Conservation (phyloP, 2,113 vertebrate species). For the Chaetodon auriga region DNA sequence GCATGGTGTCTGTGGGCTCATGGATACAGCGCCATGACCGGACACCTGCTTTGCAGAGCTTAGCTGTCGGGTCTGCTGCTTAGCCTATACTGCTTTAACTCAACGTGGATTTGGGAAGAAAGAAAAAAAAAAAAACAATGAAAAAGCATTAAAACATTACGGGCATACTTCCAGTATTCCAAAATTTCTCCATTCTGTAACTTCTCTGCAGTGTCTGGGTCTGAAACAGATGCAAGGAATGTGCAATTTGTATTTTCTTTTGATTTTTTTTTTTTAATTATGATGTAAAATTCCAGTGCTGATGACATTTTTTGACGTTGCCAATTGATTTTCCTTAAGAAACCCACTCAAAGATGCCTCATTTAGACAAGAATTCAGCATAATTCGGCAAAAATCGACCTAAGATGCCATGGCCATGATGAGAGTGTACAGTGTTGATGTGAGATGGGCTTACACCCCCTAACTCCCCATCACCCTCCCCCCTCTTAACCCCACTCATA, state of each 20-base stretch:
- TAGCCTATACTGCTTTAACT: constrained; percentile 27
- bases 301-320: constrained; percentile 17
- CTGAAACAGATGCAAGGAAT: constrained; percentile 54
- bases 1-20: constrained; percentile 48
- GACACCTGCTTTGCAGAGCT: constrained; percentile 55
- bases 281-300: constrained; percentile 29
- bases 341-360: constrained; percentile 12
- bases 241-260: constrained; percentile 36
- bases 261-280: not conserved
- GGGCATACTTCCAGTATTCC: constrained; percentile 5
- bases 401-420: constrained; percentile 12
- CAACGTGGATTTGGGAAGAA: not conserved
- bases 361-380: constrained; percentile 11
- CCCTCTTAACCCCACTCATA: not conserved
- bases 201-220: constrained; percentile 30
- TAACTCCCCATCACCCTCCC: not conserved
- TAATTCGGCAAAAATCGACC: constrained; percentile 31
- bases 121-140: not conserved
- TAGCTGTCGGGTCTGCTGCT: constrained; percentile 42
- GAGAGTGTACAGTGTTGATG: constrained; percentile 42
- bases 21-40: constrained; percentile 54
- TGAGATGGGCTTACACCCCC: constrained; percentile 35
- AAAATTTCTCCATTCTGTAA: not conserved
- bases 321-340: constrained; percentile 27
- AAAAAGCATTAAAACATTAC: not conserved